Percentiles rank a stretch among this genome's conserved stretches.
phyloP scores from a whole-genome alignment of 1,140 invertebrate genomes.

The Latrodectus geometricus region DNA sequence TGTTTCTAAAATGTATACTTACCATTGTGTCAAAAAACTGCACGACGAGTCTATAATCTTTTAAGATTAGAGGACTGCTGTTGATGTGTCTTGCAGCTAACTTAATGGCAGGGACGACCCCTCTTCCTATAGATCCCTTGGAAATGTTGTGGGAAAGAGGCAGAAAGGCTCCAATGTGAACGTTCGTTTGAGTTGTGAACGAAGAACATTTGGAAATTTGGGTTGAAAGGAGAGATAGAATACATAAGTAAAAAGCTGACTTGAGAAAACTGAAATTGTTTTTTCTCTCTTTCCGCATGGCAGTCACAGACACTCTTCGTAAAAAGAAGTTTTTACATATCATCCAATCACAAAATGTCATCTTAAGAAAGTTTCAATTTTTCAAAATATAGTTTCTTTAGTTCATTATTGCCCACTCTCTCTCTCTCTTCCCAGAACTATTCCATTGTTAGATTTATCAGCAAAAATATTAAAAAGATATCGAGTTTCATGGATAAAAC shows the following conservation, averaged over 20 bases:
- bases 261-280: background rate
- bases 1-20: conserved; percentile 63
- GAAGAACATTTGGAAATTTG: background rate
- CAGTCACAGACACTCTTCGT: background rate
- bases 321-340: too few species aligned
- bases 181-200: conserved; percentile 29
- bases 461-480: too few species aligned
- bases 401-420: too few species aligned
- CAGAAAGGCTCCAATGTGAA: conserved; percentile 89
- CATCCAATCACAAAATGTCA: too few species aligned
- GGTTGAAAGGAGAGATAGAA: background rate
- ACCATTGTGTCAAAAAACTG: conserved; percentile 97
- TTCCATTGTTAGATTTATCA: too few species aligned
- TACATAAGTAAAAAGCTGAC: background rate
- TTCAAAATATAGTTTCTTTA: too few species aligned
- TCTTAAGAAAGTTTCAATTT: too few species aligned
- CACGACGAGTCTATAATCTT: conserved; percentile 90
- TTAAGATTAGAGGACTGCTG: conserved; percentile 83
- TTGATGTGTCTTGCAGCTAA: conserved; percentile 93
- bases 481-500: too few species aligned
- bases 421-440: too few species aligned
- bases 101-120: conserved; percentile 93
- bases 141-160: conserved; percentile 82
- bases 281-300: conserved; percentile 31
- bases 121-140: conserved; percentile 78